Base-by-base conservation (phyloP, 2,797 vertebrate genomes). In the Chiloscyllium punctatum region DNA sequence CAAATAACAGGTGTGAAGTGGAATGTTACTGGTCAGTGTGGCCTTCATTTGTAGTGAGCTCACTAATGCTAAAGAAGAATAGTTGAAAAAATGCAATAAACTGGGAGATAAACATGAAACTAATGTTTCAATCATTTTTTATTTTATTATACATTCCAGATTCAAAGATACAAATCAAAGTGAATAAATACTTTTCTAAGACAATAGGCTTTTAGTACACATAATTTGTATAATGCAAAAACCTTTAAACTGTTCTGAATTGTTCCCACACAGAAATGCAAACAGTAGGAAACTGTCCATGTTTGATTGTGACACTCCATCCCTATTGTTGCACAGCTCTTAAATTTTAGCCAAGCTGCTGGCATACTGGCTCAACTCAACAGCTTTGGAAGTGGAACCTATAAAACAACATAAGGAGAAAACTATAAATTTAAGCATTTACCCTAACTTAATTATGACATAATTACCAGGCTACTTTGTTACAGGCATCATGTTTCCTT, bases 191-290 rank as follows among this genome's bases (percentile, higher is more conserved):
- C 57, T 27, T 77, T 95, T 77, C 71, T 74, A 57, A 77, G 48
- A 57, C 94, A 95, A 95, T 57, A 74, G 71, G 42, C 71, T 95
- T 95, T 94, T 53, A 21, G 33, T 53, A 71, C 94, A 33, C 48
- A 71, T 42, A 72, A 48, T 48, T 94, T 94, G 53, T 91, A 66
- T 66, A 62, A 72, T 94, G 27, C 68, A 72, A 94, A 94, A 92
- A 71, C 69, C 48, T 53, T 13, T 33, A 53, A 95, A 51, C 69
- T 51, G 69, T 95, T 72, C 72, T 95, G 95, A 51, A 74, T 95
- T 95, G 94, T 95, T 95, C 68, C 94, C 94, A 57, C 72, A 77
- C 69, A 95, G 94, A 77, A 77, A 95, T 95, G 71, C 94, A 77
- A 77, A 77, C 42, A 95, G 94, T 77, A 95, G 94, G 94, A 30